Percentiles rank a stretch among this genome's conserved stretches.
Conservation (phyloP, 2,113 vertebrate genomes). For the Zosterops japonicus region DNA sequence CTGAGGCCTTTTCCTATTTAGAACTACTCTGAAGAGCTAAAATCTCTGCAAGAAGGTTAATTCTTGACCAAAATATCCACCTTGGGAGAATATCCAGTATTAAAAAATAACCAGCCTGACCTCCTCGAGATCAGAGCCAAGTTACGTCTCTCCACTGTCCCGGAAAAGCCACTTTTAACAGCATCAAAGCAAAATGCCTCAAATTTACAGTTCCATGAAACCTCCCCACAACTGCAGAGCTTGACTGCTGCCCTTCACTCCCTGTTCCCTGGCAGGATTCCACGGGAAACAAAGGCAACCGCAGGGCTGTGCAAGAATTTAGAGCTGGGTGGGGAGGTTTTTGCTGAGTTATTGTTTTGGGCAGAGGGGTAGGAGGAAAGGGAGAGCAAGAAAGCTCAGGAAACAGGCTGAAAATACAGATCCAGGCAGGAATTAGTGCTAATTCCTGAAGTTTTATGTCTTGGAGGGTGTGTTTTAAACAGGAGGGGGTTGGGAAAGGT, state of each 20-base stretch:
- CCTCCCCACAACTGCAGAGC: not conserved
- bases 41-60: not conserved
- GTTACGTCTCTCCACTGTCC: not conserved
- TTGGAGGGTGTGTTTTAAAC: not conserved
- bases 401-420: not conserved
- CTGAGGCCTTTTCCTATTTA: not conserved
- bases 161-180: conserved; percentile 18
- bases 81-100: not conserved
- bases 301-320: conserved; percentile 24
- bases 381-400: not conserved
- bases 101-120: not conserved
- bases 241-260: conserved; percentile 38
- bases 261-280: conserved; percentile 39
- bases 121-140: not conserved
- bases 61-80: not conserved
- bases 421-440: not conserved
- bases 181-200: conserved; percentile 64
- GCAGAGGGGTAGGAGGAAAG: conserved; percentile 29
- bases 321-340: conserved; percentile 40
- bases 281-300: conserved; percentile 59
- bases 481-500: not conserved
- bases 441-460: not conserved
- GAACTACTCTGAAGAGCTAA: not conserved
- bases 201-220: conserved; percentile 57
- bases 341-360: conserved; percentile 19